Evolutionary conservation across 2,888 invertebrate species (phyloP).

Genomic region (Stenoptilia bipunctidactyla): DNA sequence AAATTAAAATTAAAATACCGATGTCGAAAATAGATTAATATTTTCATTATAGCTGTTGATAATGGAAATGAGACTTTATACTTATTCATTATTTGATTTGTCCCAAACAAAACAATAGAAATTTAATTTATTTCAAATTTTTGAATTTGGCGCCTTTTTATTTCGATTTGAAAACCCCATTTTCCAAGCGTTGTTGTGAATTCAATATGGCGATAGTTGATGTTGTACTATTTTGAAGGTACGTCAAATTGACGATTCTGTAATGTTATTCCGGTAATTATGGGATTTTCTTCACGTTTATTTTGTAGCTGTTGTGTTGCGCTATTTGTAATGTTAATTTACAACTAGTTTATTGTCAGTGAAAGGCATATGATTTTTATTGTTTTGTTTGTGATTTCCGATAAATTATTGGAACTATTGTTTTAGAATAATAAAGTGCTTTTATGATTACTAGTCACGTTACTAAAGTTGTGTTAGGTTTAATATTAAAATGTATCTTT

Average conservation of each 20-base stretch:
- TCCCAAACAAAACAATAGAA: too few relatives aligned
- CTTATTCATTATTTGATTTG: too few relatives aligned
- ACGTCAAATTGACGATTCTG: conserved; percentile 70
- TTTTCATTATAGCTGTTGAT: too few relatives aligned
- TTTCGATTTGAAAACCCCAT: conserved; percentile 60
- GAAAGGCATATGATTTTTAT: conserved; percentile 56
- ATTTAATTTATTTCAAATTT: conserved; percentile 12
- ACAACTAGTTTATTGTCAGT: conserved; percentile 12
- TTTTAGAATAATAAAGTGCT: conserved; percentile 6
- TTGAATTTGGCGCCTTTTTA: conserved; percentile 42
- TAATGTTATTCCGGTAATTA: conserved; percentile 61
- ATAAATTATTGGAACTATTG: conserved; percentile 33
- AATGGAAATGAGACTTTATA: too few relatives aligned
- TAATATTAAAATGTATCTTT: too few relatives aligned
- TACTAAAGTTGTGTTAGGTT: too few relatives aligned
- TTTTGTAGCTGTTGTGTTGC: background rate
- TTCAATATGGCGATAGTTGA: conserved; percentile 78
- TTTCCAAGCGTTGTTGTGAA: conserved; percentile 79
- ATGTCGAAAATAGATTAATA: too few relatives aligned
- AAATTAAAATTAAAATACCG: too few relatives aligned
- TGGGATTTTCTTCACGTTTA: conserved; percentile 25
- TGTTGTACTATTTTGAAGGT: conserved; percentile 71
- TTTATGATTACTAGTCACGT: too few relatives aligned
- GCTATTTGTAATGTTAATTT: background rate
- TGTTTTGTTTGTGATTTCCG: conserved; percentile 70